Evolutionary conservation across 2,888 invertebrate species (phyloP).

Genomic region (Fragum whitleyi): DNA sequence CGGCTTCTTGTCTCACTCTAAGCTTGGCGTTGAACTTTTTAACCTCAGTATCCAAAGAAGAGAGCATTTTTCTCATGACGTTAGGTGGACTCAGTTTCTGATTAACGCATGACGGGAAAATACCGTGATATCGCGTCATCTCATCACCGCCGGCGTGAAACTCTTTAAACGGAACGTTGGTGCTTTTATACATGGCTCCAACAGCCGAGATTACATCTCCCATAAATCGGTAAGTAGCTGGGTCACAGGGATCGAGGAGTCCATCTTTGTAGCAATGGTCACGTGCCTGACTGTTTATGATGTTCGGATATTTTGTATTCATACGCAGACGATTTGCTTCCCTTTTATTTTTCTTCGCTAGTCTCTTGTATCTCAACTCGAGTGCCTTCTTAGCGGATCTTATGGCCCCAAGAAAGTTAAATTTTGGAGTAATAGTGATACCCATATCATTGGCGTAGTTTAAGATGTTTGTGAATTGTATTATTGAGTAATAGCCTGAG

Average conservation of each 20-base stretch:
- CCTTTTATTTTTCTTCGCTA: not conserved
- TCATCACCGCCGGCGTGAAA: constrained; percentile 62
- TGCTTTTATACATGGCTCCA: not conserved
- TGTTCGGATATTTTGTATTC: not conserved
- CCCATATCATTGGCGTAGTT: constrained; percentile 4
- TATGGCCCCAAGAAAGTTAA: constrained; percentile 52
- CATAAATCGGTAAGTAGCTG: constrained; percentile 40
- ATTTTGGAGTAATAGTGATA: constrained; percentile 42
- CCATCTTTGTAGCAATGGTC: constrained; percentile 36
- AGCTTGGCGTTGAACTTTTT: not conserved
- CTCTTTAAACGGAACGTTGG: not conserved
- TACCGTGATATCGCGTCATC: constrained; percentile 22
- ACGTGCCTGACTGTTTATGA: not conserved
- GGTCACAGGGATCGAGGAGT: constrained; percentile 50
- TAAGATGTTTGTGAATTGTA: constrained; percentile 38
- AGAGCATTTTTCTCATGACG: constrained; percentile 12
- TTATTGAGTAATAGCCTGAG: constrained; percentile 56
- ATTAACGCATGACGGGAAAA: constrained; percentile 33
- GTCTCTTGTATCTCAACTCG: constrained; percentile 6
- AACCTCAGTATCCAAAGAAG: not conserved
- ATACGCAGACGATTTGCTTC: constrained; percentile 27
- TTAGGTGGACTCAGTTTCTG: not conserved
- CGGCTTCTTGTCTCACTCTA: constrained; percentile 43
- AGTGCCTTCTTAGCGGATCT: constrained; percentile 48
- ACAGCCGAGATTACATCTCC: constrained; percentile 21